Evolutionary conservation across 2,113 vertebrate species (phyloP).

Genomic region (Hippolais icterina): DNA sequence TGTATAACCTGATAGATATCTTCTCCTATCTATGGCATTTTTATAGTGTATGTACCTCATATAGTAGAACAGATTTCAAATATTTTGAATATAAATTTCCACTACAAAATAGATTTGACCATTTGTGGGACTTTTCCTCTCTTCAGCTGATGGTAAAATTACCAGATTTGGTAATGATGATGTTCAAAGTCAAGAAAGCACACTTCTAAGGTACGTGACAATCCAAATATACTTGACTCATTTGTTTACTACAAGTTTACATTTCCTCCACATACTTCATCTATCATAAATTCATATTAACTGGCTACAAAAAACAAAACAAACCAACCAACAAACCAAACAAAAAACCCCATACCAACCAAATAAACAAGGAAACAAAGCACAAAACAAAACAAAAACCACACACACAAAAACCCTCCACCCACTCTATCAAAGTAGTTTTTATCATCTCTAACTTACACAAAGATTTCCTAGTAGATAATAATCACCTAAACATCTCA

Average conservation of each 20-base stretch:
- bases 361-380: not conserved
- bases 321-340: rapidly evolving
- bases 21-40: not conserved
- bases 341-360: not conserved
- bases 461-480: not conserved
- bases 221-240: not conserved
- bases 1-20: not conserved
- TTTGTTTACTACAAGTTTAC: not conserved
- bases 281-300: not conserved
- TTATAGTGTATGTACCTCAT: not conserved
- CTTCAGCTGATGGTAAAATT: not conserved
- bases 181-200: not conserved
- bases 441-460: not conserved
- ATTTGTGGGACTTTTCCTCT: not conserved
- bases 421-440: not conserved
- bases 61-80: not conserved
- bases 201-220: not conserved
- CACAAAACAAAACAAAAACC: not conserved
- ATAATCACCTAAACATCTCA: not conserved
- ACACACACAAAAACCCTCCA: not conserved
- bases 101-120: not conserved
- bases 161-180: not conserved
- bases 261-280: not conserved
- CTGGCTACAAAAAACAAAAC: not conserved
- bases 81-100: not conserved